These are phyloP conservation scores for Clarias gariepinus DNA, from an alignment of 2,113 vertebrate genomes.

Conservation along the genomic window DNA sequence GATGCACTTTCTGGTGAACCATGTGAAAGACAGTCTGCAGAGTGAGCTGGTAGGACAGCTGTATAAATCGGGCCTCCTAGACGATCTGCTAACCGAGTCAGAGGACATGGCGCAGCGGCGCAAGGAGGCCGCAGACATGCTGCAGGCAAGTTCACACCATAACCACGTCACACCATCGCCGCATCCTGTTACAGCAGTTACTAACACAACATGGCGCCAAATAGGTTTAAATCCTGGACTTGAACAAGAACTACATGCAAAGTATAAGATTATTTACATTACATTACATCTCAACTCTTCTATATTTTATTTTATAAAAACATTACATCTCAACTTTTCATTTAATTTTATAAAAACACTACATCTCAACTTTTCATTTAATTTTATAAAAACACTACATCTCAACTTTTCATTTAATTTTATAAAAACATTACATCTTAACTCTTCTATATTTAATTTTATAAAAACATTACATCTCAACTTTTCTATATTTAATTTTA, in stretches of 20 bases:
- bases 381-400: no score
- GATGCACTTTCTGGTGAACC: slow-evolving; percentile 99
- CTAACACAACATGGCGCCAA: not conserved
- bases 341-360: no score
- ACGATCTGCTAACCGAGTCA: slow-evolving; percentile 94
- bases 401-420: no score
- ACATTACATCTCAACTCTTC: no score
- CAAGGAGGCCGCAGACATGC: slow-evolving; percentile 95
- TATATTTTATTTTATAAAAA: no score
- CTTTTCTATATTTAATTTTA: no score
- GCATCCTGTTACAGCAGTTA: not conserved
- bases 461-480: no score
- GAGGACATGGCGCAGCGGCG: slow-evolving; percentile 99
- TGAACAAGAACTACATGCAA: not conserved
- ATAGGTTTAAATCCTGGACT: not conserved
- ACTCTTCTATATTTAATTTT: no score
- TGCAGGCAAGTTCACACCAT: slow-evolving; percentile 77
- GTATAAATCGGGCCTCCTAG: slow-evolving; percentile 87
- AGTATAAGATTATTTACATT: not conserved
- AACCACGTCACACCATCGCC: not conserved
- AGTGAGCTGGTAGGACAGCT: slow-evolving; percentile 97
- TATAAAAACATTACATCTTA: no score
- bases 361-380: no score
- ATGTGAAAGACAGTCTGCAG: slow-evolving; percentile 96
- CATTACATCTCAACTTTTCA: no score